Conservation (phyloP, 2,888 invertebrate genomes). For the Polyommatus icarus region DNA sequence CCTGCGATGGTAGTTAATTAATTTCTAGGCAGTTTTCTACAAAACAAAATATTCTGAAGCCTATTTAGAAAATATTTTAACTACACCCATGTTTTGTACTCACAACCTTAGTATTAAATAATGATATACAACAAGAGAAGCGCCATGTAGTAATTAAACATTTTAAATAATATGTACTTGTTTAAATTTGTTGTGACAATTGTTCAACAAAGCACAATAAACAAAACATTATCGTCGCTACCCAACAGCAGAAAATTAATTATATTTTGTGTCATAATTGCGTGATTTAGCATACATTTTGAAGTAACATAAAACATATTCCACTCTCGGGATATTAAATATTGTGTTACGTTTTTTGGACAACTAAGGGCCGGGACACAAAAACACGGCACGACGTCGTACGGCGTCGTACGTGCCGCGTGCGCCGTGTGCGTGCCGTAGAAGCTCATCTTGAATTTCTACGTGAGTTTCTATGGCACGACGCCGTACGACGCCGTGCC, state of each 20-base stretch:
- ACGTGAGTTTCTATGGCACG: too few relatives aligned
- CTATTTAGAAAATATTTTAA: too few relatives aligned
- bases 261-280: background rate
- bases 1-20: too few relatives aligned
- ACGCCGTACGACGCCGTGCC: too few relatives aligned
- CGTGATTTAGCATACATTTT: constrained; percentile 16
- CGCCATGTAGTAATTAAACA: background rate
- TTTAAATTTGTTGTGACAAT: background rate
- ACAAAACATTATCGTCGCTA: constrained; percentile 10
- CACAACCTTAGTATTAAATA: background rate
- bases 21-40: too few relatives aligned
- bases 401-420: too few relatives aligned
- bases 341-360: background rate
- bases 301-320: background rate
- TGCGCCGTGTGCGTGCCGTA: too few relatives aligned
- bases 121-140: background rate
- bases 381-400: too few relatives aligned
- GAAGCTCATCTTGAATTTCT: too few relatives aligned
- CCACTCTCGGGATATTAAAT: background rate
- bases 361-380: too few relatives aligned
- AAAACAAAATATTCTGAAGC: too few relatives aligned
- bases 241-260: background rate
- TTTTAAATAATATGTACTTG: background rate
- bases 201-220: background rate
- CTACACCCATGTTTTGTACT: too few relatives aligned